Percentiles rank a stretch among this genome's conserved stretches.
Evolutionary conservation across 2,113 vertebrate species (phyloP).

Genomic region (Jacana jacana): DNA sequence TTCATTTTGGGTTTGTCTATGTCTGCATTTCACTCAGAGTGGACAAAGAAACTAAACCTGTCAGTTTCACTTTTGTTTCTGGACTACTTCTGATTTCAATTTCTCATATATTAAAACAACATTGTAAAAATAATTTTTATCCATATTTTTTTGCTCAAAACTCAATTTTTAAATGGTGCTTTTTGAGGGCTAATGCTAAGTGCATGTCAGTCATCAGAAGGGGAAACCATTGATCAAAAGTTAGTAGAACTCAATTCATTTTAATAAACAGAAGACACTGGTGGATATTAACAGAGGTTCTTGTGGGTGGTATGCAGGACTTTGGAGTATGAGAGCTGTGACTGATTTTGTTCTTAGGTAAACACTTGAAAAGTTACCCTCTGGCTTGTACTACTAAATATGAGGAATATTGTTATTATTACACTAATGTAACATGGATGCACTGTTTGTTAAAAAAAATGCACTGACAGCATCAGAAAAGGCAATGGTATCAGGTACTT

Average conservation of each 20-base stretch:
- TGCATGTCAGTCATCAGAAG: background rate
- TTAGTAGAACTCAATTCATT: background rate
- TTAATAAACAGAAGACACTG: background rate
- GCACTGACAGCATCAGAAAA: background rate
- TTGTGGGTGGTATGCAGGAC: background rate
- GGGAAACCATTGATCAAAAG: background rate
- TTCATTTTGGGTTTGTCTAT: constrained; percentile 8
- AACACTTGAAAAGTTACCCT: background rate
- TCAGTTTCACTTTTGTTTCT: constrained; percentile 29
- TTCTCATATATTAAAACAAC: background rate
- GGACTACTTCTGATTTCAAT: background rate
- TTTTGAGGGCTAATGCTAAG: background rate
- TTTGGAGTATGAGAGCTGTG: background rate
- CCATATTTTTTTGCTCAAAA: background rate
- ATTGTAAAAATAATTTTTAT: background rate
- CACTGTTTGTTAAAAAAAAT: background rate
- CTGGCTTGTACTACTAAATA: background rate
- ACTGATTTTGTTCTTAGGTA: background rate
- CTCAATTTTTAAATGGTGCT: background rate
- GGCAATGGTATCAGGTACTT: background rate
- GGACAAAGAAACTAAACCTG: constrained; percentile 7
- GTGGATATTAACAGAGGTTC: background rate
- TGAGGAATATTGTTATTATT: background rate
- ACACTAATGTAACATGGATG: background rate
- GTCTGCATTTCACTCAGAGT: constrained; percentile 34